These are phyloP conservation scores for Heliconius nattereri DNA, from an alignment of 1,140 invertebrate species.

Conservation along the genomic window DNA sequence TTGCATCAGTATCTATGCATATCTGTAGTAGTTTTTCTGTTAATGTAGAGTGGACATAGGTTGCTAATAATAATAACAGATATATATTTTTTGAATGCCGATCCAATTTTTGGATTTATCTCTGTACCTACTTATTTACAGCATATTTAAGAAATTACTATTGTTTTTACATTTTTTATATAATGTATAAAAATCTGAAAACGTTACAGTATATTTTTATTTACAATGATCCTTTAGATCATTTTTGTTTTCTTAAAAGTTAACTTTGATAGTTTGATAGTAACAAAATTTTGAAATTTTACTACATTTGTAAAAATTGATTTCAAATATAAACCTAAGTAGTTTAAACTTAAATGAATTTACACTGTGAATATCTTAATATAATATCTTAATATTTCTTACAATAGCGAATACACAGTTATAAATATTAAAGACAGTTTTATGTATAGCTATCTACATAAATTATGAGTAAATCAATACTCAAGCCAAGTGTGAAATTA, in stretches of 20 bases:
- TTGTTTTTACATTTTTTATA: too few relatives aligned
- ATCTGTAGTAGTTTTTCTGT: background rate
- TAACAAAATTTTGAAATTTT: too few relatives aligned
- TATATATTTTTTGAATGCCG: background rate
- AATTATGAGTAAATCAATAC: constrained; percentile 6
- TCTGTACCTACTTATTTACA: background rate
- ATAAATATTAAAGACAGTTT: constrained; percentile 5
- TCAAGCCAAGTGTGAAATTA: constrained; percentile 5
- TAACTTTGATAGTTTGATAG: too few relatives aligned
- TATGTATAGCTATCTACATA: background rate
- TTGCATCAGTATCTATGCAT: background rate
- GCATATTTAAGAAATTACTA: background rate
- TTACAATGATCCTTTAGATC: too few relatives aligned
- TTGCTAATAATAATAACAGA: background rate
- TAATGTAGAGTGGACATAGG: background rate
- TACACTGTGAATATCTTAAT: background rate
- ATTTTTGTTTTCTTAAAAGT: too few relatives aligned
- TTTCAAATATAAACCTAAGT: background rate
- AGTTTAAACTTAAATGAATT: too few relatives aligned
- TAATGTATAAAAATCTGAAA: too few relatives aligned
- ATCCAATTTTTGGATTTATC: background rate
- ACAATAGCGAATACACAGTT: background rate
- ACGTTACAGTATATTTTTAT: too few relatives aligned
- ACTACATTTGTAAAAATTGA: background rate
- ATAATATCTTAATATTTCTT: background rate